Conservation (phyloP, 1,140 invertebrate genomes). For the Aricia agestis region DNA sequence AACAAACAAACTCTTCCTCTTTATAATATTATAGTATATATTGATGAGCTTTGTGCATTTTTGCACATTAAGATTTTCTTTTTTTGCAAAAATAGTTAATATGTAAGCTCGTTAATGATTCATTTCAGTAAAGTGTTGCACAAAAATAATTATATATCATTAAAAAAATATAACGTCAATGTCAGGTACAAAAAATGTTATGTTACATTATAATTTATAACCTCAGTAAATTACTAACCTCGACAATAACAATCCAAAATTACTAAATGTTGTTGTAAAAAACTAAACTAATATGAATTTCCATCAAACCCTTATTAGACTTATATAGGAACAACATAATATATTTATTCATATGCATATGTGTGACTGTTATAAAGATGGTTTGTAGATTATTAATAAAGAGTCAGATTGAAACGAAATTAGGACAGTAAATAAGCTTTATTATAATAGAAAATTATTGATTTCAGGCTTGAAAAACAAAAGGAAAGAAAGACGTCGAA, state of each 20-base stretch:
- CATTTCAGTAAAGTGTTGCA: too few species aligned
- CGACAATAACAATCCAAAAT: neutral
- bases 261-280: neutral
- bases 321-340: too few species aligned
- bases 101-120: neutral
- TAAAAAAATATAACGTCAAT: neutral
- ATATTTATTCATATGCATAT: too few species aligned
- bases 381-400: neutral
- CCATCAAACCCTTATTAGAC: too few species aligned
- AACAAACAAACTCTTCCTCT: too few species aligned
- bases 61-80: too few species aligned
- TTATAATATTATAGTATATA: too few species aligned
- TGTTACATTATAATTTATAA: too few species aligned
- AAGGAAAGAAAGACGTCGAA: neutral
- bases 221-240: neutral
- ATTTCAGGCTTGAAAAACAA: neutral
- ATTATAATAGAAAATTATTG: neutral
- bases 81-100: neutral
- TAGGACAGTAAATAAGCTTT: too few species aligned
- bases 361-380: neutral
- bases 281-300: neutral
- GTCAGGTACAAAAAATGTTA: too few species aligned
- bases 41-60: too few species aligned
- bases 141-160: too few species aligned
- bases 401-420: neutral